These are phyloP conservation scores for Cinara cedri DNA, from an alignment of 2,888 invertebrate species.

Conservation along the genomic window DNA sequence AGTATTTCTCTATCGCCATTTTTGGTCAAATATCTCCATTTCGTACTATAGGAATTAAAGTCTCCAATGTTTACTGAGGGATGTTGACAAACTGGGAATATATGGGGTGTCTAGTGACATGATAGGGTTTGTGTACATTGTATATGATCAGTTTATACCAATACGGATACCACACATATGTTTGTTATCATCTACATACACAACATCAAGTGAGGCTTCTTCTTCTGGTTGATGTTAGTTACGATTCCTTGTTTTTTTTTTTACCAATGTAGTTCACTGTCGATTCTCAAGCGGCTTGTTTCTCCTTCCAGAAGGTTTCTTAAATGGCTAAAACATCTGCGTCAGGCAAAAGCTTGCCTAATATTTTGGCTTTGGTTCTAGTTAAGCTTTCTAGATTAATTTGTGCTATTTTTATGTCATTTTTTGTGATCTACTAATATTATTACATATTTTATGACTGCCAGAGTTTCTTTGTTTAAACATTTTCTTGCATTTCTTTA, in stretches of 20 bases:
- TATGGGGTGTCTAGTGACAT: no score
- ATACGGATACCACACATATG: not conserved
- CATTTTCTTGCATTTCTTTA: not conserved
- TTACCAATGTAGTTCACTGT: not conserved
- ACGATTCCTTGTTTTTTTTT: not conserved
- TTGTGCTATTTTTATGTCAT: constrained; percentile 17
- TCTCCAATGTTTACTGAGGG: no score
- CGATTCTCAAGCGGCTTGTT: not conserved
- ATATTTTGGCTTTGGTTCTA: constrained; percentile 14
- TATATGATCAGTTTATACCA: constrained; percentile 3
- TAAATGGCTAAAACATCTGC: constrained; percentile 5
- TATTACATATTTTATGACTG: not conserved
- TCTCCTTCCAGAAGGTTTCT: constrained; percentile 7
- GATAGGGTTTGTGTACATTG: constrained; percentile 17
- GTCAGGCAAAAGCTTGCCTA: not conserved
- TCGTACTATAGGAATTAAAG: no score
- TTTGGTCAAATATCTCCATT: no score
- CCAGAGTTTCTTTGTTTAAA: constrained; percentile 1
- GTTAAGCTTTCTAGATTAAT: constrained; percentile 21
- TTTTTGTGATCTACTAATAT: not conserved
- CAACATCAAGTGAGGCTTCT: not conserved
- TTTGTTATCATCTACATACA: not conserved
- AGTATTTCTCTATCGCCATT: no score
- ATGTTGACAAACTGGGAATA: no score
- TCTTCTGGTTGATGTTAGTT: not conserved